Evolutionary conservation across 2,113 vertebrate species (phyloP).

Genomic region (Okapia johnstoni): DNA sequence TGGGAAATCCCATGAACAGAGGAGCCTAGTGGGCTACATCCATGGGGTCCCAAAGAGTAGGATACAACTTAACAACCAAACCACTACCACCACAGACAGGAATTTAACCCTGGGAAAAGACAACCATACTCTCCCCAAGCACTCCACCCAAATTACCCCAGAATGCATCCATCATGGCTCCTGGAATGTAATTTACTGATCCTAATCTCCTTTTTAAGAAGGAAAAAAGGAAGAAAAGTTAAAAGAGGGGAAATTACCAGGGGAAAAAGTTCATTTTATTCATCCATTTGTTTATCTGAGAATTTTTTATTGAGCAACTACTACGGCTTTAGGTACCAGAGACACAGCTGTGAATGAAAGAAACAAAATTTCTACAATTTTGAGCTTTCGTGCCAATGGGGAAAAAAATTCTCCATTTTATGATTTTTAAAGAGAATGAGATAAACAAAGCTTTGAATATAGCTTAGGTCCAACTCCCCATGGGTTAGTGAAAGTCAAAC

Average conservation of each 20-base stretch:
- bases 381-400: neutral
- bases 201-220: neutral
- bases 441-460: neutral
- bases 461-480: neutral
- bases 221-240: neutral
- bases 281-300: neutral
- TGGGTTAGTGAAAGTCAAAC: neutral
- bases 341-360: neutral
- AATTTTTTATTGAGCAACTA: neutral
- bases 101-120: neutral
- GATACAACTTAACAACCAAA: neutral
- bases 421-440: neutral
- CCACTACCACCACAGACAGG: neutral
- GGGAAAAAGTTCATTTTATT: constrained; percentile 1
- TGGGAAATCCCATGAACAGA: neutral
- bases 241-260: constrained; percentile 2
- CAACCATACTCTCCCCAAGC: neutral
- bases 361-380: neutral
- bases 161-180: neutral
- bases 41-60: neutral
- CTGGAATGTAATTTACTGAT: neutral
- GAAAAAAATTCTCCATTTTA: neutral
- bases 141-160: neutral
- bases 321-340: neutral
- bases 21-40: neutral